Evolutionary conservation across 1,140 invertebrate genomes (phyloP).

Genomic region (Chionoecetes opilio): DNA sequence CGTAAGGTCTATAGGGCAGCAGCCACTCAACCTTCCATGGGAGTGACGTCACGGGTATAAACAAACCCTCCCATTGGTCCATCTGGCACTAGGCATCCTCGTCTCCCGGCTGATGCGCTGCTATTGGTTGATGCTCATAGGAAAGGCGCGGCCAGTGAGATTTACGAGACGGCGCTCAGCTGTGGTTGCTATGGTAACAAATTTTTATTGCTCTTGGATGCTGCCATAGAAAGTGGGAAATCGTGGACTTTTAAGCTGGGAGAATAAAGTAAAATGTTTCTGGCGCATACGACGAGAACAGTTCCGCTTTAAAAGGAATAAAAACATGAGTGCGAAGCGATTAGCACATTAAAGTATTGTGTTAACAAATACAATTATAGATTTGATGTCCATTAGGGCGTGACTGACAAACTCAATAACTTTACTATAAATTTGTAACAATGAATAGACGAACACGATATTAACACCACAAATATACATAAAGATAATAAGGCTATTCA

Average conservation of each 20-base stretch:
- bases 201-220: background rate
- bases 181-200: slow-evolving; percentile 55
- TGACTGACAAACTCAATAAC: no score
- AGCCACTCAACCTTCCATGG: background rate
- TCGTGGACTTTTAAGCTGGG: background rate
- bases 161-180: slow-evolving; percentile 22
- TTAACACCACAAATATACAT: background rate
- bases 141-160: slow-evolving; percentile 38
- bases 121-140: background rate
- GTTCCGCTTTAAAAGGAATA: background rate
- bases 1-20: background rate
- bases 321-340: background rate
- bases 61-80: slow-evolving; percentile 49
- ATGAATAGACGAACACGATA: background rate
- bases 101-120: background rate
- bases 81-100: background rate
- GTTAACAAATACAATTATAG: background rate
- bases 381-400: background rate
- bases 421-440: no score
- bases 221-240: slow-evolving; percentile 59
- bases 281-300: no score
- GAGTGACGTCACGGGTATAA: slow-evolving; percentile 34
- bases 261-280: background rate
- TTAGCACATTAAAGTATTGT: background rate
- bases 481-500: background rate